Percentiles rank a stretch among this genome's conserved stretches.
These are phyloP conservation scores for Bombyx huttoni DNA, from an alignment of 2,888 invertebrate species.

Conservation along the genomic window DNA sequence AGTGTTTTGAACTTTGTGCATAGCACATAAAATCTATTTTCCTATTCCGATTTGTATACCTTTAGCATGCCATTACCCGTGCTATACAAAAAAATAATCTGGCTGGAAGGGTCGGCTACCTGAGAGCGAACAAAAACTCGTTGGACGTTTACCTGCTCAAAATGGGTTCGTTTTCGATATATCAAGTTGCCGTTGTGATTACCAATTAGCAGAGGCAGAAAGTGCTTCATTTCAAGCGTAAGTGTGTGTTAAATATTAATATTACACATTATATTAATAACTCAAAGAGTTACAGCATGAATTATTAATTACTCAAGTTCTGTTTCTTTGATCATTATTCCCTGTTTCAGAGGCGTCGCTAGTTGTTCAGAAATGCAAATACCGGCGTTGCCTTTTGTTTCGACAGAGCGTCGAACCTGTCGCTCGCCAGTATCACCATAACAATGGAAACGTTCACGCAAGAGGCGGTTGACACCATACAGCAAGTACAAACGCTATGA, in stretches of 20 bases:
- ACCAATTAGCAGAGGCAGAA: constrained; percentile 55
- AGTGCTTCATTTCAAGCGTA: constrained; percentile 42
- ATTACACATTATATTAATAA: constrained; percentile 24
- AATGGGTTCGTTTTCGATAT: constrained; percentile 49
- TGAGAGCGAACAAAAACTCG: constrained; percentile 52
- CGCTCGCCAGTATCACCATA: constrained; percentile 51
- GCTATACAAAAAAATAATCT: constrained; percentile 20
- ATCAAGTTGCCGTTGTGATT: constrained; percentile 48
- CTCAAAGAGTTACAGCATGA: constrained; percentile 36
- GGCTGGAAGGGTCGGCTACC: constrained; percentile 51
- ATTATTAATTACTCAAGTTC: constrained; percentile 48
- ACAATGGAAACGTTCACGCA: constrained; percentile 52
- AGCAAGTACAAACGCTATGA: constrained; percentile 37
- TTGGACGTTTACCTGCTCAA: constrained; percentile 55
- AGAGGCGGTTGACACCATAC: constrained; percentile 55
- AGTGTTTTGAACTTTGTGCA: background rate
- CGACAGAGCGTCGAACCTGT: constrained; percentile 43
- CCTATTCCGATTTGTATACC: background rate
- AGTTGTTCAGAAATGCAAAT: constrained; percentile 44
- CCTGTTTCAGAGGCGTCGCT: constrained; percentile 18
- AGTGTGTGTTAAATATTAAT: constrained; percentile 53
- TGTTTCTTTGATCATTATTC: constrained; percentile 23
- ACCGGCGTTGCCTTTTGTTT: constrained; percentile 44
- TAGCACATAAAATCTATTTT: background rate
- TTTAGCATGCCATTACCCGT: background rate